Evolutionary conservation across 92 coral and sea anemone species (phyloP), one percentile per base, ranked within the genome.

Genomic region (Actinernus sp.): DNA sequence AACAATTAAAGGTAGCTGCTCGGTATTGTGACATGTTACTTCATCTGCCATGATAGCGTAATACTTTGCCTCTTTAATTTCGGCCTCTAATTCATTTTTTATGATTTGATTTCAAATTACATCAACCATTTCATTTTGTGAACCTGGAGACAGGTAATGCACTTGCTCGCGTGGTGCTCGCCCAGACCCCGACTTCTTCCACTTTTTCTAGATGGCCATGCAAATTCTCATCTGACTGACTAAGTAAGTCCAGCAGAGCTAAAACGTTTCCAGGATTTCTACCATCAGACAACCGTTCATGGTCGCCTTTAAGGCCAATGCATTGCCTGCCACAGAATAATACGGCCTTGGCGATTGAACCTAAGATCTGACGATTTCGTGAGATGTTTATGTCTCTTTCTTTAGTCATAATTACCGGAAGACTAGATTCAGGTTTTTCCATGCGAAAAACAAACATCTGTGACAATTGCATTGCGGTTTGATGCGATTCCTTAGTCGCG

Each of bases 201-300:
- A n/a, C n/a, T n/a, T 43, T 59, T 46, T 58, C 58, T 40, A 46
- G 17, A 58, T 58, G 68, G 34, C 43, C 26, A 40, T 57, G 53
- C 53, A 58, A 56, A 38, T 37, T 33, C 22, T 39, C 41, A 45
- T 58, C 68, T 18, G 43, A 27, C 32, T 37, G 63, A 56, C 51
- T 58, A 43, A 68, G 44, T 33, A 68, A 55, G 20, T 68, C 41
- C 43, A 70, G 63, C 39, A 70, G 33, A 37, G 67, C 78, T 33
- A 70, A 61, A 56, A 70, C 28, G 55, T 56, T 70, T 43, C 66
- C 57, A 70, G 78, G 78, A 40, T 56, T 57, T 9, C 28, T 61
- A 56, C 63, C 52, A 40, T 60, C 41, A 61, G 54, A 49, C 47
- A 70, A 34, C 33, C 51, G 27, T 31, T 70, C 78, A 55, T 31